These are phyloP conservation scores for Malurus leucopterus DNA, from an alignment of 2,797 vertebrate species.

Conservation along the genomic window DNA sequence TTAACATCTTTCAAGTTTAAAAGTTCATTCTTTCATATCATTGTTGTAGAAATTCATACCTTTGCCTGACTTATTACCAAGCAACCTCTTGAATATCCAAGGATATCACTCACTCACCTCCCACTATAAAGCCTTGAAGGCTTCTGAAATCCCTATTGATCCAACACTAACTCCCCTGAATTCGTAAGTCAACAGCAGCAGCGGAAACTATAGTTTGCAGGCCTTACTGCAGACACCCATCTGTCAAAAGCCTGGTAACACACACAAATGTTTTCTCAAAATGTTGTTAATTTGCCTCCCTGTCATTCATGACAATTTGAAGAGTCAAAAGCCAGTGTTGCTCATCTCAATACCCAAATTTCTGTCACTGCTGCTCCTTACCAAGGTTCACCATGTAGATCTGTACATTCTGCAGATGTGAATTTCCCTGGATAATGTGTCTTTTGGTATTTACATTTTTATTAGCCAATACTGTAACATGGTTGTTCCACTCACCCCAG, in stretches of 20 bases:
- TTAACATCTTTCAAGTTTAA: not conserved
- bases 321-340: not conserved
- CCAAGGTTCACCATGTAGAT: not conserved
- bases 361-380: not conserved
- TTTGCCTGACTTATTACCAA: not conserved
- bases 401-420: not conserved
- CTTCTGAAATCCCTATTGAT: conserved; percentile 21
- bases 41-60: not conserved
- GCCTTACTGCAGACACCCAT: not conserved
- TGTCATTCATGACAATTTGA: not conserved
- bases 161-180: not conserved
- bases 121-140: not conserved
- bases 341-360: not conserved
- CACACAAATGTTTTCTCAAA: conserved; percentile 5
- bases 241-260: not conserved
- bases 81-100: not conserved
- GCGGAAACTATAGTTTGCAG: not conserved
- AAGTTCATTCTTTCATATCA: not conserved
- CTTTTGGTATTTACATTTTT: not conserved
- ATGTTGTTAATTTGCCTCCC: not conserved
- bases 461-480: not conserved
- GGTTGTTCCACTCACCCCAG: not conserved
- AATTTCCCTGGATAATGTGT: not conserved
- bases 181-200: conserved; percentile 20
- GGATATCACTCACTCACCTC: not conserved